phyloP scores from a whole-genome alignment of 2,797 vertebrate genomes.

The Oreortyx pictus region DNA sequence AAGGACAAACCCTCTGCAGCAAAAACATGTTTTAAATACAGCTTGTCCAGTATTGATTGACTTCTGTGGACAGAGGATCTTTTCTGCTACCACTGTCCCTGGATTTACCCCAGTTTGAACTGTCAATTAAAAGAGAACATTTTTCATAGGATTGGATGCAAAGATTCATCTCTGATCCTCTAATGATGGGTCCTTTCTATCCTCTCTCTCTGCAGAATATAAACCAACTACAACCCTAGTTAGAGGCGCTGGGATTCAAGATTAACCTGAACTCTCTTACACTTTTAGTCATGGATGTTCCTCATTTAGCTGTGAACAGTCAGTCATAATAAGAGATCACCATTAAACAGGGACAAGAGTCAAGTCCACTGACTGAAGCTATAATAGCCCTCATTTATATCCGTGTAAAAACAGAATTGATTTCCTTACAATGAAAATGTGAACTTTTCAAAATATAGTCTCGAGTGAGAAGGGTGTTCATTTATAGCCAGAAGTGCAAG shows the following conservation, averaged over 20 bases:
- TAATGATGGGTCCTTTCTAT: not conserved
- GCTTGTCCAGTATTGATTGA: not conserved
- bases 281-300: constrained; percentile 7
- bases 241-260: not conserved
- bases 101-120: not conserved
- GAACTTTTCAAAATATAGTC: not conserved
- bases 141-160: not conserved
- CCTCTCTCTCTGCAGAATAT: not conserved
- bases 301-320: constrained; percentile 15
- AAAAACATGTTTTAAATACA: not conserved
- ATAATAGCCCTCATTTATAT: not conserved
- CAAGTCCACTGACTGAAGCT: not conserved
- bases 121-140: not conserved
- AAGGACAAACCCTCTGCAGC: not conserved
- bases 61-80: not conserved
- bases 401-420: not conserved
- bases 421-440: not conserved
- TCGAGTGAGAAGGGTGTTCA: not conserved
- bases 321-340: not conserved
- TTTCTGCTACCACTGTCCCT: not conserved
- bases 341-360: not conserved
- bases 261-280: constrained; percentile 3
- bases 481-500: not conserved
- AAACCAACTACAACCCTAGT: not conserved
- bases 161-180: not conserved